phyloP scores from a whole-genome alignment of 35 echinoderm and acorn worm species.

The Lytechinus variegatus region DNA sequence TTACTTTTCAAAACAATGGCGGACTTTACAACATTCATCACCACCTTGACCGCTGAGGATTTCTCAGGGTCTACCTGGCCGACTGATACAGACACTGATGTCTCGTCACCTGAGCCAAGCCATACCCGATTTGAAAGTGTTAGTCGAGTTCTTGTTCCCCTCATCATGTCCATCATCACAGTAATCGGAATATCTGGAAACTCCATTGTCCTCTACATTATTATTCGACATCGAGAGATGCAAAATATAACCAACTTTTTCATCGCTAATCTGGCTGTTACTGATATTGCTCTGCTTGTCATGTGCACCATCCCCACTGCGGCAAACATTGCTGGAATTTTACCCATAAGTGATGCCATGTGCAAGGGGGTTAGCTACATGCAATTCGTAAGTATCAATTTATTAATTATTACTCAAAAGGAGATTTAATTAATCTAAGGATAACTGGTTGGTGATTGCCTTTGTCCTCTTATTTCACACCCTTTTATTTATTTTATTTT shows the following conservation, averaged over 20 bases:
- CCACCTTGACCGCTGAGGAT: conserved; percentile 3
- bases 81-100: background rate
- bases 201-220: conserved; percentile 84
- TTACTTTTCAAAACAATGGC: conserved; percentile 36
- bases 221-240: conserved; percentile 88
- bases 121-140: background rate
- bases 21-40: conserved; percentile 50
- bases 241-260: conserved; percentile 99
- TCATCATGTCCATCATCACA: conserved; percentile 68
- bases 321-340: conserved; percentile 48
- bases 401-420: background rate
- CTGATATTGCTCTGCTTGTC: conserved; percentile 81
- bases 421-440: background rate
- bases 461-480: background rate
- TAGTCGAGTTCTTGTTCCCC: conserved; percentile 34
- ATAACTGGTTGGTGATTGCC: no score
- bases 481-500: background rate
- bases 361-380: conserved; percentile 94
- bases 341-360: conserved; percentile 52
- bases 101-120: background rate
- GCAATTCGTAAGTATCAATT: conserved; percentile 91
- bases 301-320: conserved; percentile 90
- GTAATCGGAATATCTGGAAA: conserved; percentile 85
- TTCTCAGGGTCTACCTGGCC: background rate
- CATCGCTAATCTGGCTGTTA: conserved; percentile 94